Percentiles rank a stretch among this genome's conserved stretches.
phyloP scores from a whole-genome alignment of 53 echinoderm and acorn worm species.

The Temnopleurus reevesii region DNA sequence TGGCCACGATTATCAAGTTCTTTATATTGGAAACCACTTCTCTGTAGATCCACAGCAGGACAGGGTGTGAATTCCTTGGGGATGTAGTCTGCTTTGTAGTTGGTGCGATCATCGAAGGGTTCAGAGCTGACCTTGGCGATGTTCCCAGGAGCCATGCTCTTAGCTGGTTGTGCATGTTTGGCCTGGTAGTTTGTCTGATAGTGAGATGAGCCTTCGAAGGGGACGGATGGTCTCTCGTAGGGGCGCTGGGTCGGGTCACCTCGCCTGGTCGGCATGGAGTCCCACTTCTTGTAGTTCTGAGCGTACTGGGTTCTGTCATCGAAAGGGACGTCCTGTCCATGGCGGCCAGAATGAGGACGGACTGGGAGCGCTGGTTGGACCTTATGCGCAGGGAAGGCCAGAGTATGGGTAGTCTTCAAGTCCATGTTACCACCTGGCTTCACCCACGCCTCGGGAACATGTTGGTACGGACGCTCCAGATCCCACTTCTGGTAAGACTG shows the following conservation, averaged over 20 bases:
- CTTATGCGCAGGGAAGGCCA: slow-evolving; percentile 85
- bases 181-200: slow-evolving; percentile 81
- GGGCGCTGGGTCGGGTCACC: slow-evolving; percentile 88
- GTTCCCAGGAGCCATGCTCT: slow-evolving; percentile 86
- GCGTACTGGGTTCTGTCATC: slow-evolving; percentile 94
- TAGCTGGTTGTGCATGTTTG: slow-evolving; percentile 74
- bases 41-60: slow-evolving; percentile 78
- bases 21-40: slow-evolving; percentile 71
- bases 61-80: slow-evolving; percentile 81
- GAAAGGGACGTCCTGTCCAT: slow-evolving; percentile 76
- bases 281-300: slow-evolving; percentile 87
- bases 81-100: slow-evolving; percentile 92
- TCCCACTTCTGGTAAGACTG: slow-evolving; percentile 86
- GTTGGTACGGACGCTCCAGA: slow-evolving; percentile 69
- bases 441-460: slow-evolving; percentile 77
- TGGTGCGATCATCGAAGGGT: slow-evolving; percentile 98
- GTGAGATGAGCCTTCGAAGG: slow-evolving; percentile 83
- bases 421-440: slow-evolving; percentile 90
- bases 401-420: slow-evolving; percentile 77
- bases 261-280: slow-evolving; percentile 70
- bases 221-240: slow-evolving; percentile 86
- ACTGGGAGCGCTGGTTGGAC: slow-evolving; percentile 72
- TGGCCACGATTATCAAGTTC: slow-evolving; percentile 81
- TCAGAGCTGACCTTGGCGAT: slow-evolving; percentile 73
- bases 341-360: slow-evolving; percentile 70